phyloP scores from a whole-genome alignment of 2,113 vertebrate genomes.

The Anguilla japonica region DNA sequence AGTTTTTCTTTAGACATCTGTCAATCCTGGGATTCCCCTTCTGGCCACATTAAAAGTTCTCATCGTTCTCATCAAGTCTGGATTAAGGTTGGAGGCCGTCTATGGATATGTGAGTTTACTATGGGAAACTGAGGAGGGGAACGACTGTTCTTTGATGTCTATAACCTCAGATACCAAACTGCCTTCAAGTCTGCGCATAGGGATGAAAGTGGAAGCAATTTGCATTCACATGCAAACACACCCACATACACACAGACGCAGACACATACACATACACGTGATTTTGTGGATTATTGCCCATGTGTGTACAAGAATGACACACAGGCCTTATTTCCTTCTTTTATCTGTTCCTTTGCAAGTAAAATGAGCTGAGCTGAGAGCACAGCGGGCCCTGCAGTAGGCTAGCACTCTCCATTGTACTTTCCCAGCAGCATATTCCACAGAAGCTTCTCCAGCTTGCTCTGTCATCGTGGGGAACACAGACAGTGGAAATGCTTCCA shows the following conservation, averaged over 20 bases:
- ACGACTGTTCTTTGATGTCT: slow-evolving; percentile 57
- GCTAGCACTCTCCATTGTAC: background rate
- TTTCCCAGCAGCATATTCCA: background rate
- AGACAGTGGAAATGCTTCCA: background rate
- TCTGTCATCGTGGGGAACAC: background rate
- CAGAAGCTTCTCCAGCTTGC: background rate
- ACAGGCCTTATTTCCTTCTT: too few relatives aligned
- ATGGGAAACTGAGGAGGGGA: background rate
- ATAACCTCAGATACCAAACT: slow-evolving; percentile 66
- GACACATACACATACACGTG: background rate
- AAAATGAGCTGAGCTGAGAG: slow-evolving; percentile 42
- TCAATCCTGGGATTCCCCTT: too few relatives aligned
- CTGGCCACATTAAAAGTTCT: too few relatives aligned
- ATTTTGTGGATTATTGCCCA: too few relatives aligned
- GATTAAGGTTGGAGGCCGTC: too few relatives aligned
- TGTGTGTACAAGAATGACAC: too few relatives aligned
- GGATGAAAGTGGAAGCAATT: too few relatives aligned
- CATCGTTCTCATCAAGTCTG: too few relatives aligned
- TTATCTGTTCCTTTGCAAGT: background rate
- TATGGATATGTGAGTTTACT: too few relatives aligned
- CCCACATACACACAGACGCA: background rate
- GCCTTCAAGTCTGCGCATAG: slow-evolving; percentile 35
- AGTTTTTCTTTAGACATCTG: too few relatives aligned
- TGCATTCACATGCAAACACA: background rate
- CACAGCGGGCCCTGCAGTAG: slow-evolving; percentile 12